Percentiles rank a stretch among this genome's conserved stretches.
phyloP scores from a whole-genome alignment of 2,113 vertebrate species.

The Hucho hucho region DNA sequence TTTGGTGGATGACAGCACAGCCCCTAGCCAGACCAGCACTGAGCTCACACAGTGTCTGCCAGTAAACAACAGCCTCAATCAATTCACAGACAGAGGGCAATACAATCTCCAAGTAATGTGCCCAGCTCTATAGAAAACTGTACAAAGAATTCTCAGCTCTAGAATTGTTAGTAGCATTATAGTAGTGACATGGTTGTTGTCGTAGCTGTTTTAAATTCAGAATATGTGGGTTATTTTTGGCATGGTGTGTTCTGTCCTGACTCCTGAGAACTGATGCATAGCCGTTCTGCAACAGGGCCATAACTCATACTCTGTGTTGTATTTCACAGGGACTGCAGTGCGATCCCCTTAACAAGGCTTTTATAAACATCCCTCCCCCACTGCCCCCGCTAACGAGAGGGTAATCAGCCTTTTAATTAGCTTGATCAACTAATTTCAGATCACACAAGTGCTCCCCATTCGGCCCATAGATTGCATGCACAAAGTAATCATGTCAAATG shows the following conservation, averaged over 20 bases:
- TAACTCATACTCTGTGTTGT: conserved; percentile 28
- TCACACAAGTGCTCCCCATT: conserved; percentile 15
- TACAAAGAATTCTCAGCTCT: neutral
- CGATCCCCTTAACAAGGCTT: conserved; percentile 42
- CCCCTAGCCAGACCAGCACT: conserved; percentile 25
- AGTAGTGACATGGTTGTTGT: conserved; percentile 13
- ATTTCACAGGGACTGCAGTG: conserved; percentile 20
- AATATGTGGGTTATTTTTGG: conserved; percentile 39
- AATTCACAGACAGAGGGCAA: conserved; percentile 30
- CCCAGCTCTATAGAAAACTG: conserved; percentile 4
- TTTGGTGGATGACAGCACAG: conserved; percentile 29
- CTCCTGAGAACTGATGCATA: neutral
- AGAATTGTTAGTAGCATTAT: conserved; percentile 12
- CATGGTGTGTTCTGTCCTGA: conserved; percentile 4
- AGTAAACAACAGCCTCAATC: conserved; percentile 32
- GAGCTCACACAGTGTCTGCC: conserved; percentile 39
- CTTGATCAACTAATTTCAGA: conserved; percentile 54
- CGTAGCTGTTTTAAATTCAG: neutral
- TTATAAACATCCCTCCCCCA: conserved; percentile 36
- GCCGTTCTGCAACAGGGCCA: neutral
- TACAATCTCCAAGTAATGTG: conserved; percentile 43
- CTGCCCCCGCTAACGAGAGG: conserved; percentile 39
- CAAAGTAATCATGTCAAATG: too few species aligned
- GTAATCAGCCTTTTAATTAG: conserved; percentile 63
- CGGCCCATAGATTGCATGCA: conserved; percentile 32